Evolutionary conservation across 1,140 invertebrate genomes (phyloP).

Genomic region (Agrilus planipennis): DNA sequence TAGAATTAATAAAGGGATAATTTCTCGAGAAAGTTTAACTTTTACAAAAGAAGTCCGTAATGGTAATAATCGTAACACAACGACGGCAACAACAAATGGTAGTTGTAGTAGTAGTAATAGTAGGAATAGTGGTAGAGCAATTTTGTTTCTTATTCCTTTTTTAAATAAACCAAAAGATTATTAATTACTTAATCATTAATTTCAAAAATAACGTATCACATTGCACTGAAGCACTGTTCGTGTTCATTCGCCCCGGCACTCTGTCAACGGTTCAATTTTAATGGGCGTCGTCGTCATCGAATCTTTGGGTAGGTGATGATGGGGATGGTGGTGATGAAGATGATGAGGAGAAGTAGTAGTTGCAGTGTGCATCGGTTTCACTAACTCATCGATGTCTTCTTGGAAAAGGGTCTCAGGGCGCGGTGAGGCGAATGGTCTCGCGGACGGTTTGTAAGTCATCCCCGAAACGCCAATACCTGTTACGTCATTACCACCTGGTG

Average conservation of each 20-base stretch:
- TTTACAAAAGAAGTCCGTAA: too few species aligned
- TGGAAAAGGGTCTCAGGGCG: conserved; percentile 48
- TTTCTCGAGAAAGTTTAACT: too few species aligned
- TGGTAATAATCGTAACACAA: too few species aligned
- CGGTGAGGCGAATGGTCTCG: conserved; percentile 43
- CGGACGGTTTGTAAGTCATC: conserved; percentile 52
- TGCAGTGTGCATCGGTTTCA: conserved; percentile 37
- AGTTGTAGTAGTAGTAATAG: too few species aligned
- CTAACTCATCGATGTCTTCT: conserved; percentile 47
- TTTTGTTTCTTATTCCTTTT: too few species aligned
- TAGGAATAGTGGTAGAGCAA: too few species aligned
- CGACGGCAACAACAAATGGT: too few species aligned
- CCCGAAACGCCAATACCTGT: conserved; percentile 42
- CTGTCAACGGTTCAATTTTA: conserved; percentile 41
- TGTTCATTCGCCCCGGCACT: conserved; percentile 36
- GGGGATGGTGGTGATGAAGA: too few species aligned
- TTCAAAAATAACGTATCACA: conserved; percentile 34
- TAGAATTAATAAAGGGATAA: too few species aligned
- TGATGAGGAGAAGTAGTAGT: too few species aligned
- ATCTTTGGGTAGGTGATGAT: conserved; percentile 25
- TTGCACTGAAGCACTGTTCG: conserved; percentile 22
- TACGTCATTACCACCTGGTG: conserved; percentile 37
- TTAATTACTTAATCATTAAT: conserved; percentile 9
- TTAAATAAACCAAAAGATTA: too few species aligned
- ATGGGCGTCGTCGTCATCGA: conserved; percentile 31